phyloP scores from a whole-genome alignment of 2,797 vertebrate genomes.

The Eulemur mongoz region DNA sequence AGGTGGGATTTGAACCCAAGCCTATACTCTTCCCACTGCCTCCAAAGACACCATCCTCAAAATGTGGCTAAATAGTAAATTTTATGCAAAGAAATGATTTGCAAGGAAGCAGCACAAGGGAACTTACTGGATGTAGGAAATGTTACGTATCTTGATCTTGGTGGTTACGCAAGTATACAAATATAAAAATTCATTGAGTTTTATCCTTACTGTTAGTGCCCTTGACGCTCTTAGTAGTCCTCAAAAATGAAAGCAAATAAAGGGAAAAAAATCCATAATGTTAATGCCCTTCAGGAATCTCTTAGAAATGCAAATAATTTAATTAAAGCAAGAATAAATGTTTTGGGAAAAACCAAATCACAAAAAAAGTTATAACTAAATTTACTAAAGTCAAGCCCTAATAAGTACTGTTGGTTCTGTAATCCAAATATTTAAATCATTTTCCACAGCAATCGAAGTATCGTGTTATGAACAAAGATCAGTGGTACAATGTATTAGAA shows the following conservation, averaged over 20 bases:
- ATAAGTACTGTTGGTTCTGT: slow-evolving; percentile 59
- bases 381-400: slow-evolving; percentile 5
- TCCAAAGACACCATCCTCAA: background rate
- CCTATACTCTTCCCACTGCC: background rate
- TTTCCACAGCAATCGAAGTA: slow-evolving; percentile 95
- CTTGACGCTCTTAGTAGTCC: background rate
- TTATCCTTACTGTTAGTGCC: background rate
- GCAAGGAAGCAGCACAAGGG: background rate
- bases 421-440: slow-evolving; percentile 68
- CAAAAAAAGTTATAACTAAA: background rate
- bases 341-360: slow-evolving; percentile 32
- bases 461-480: slow-evolving; percentile 98
- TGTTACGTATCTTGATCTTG: background rate
- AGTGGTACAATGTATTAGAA: slow-evolving; percentile 99
- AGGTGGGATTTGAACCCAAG: background rate
- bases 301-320: background rate
- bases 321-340: slow-evolving; percentile 19
- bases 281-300: background rate
- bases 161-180: background rate
- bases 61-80: background rate
- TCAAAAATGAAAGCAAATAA: background rate
- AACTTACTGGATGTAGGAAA: background rate
- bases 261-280: background rate
- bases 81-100: background rate
- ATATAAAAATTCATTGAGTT: background rate